Base-by-base conservation (phyloP, 1,140 invertebrate genomes). In the Drosophila sechellia region DNA sequence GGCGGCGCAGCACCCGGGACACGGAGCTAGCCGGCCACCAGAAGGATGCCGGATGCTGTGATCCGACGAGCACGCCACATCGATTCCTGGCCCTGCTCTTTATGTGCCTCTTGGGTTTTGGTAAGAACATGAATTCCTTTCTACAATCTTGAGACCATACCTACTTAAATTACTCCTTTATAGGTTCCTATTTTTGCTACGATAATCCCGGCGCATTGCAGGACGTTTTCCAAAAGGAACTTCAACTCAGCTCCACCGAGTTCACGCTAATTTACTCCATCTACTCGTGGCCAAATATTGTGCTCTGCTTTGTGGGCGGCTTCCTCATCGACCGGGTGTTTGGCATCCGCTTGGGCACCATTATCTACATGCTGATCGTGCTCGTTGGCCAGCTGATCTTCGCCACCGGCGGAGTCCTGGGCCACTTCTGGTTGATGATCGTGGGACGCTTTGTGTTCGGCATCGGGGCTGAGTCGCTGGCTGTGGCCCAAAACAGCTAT, bases 201-300 rank as follows among this genome's bases (percentile, higher is more conserved):
- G 98, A 99, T 92, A 98, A 98, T 93, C 98, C 98, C 45, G 97
- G 95, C 57, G 97, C 98, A 4, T 90, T 99, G 43, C 96, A 98
- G 92, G 96, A 98, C 89, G 95, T 97, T 72, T 98, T 99, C 90
- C 96, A 96, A 81, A 92, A 94, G 77, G 98, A 99, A 86, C 94
- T 99, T 79, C 93, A 95, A 42, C 94, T 99, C 52, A 95, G 95
- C 20, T 97, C 96, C 55, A 95, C 95, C 2, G 93, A 97, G 89
- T 99, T 97, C 94, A 96, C 97, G 65, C 93, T 95, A 45, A 94
- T 99, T 17, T 99, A 99, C 93, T 96, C 98, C 1, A 96, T 98
- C 92, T 99, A 99, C 92, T 98, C 98, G 0, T 99, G 98, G 98
- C 98, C 98, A 40, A 99, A 99, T 94, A 97, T 99, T 2, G 94